Percentiles rank a stretch among this genome's conserved stretches.
These are phyloP conservation scores for Atopsyche davidsoni DNA, from an alignment of 1,140 invertebrate genomes.

Conservation along the genomic window DNA sequence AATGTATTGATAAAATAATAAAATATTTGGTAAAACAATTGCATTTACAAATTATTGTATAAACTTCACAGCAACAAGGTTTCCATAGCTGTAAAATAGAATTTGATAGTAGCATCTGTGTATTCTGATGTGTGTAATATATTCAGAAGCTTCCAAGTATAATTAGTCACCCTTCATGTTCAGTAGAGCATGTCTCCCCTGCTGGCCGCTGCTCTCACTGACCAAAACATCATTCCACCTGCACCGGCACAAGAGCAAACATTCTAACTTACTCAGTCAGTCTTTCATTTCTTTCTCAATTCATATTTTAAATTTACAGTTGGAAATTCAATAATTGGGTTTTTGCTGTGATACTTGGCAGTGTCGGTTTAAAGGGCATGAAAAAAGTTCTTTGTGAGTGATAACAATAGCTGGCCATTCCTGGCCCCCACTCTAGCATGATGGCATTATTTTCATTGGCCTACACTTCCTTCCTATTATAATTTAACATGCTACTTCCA, in stretches of 20 bases:
- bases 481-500: slow-evolving; percentile 17
- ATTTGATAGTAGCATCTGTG: slow-evolving; percentile 14
- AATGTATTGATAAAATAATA: too few species aligned
- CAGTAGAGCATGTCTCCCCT: slow-evolving; percentile 49
- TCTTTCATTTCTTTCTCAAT: too few species aligned
- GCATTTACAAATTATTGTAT: slow-evolving; percentile 8
- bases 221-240: slow-evolving; percentile 28
- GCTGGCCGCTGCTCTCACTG: slow-evolving; percentile 28
- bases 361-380: too few species aligned
- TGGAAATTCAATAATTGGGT: too few species aligned
- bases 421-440: slow-evolving; percentile 18
- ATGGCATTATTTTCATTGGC: slow-evolving; percentile 21
- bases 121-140: slow-evolving; percentile 33
- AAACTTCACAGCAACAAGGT: slow-evolving; percentile 3
- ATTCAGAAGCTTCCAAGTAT: slow-evolving; percentile 46
- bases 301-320: too few species aligned
- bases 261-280: too few species aligned
- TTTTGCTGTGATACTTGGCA: too few species aligned
- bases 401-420: slow-evolving; percentile 15
- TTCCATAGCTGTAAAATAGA: slow-evolving; percentile 5
- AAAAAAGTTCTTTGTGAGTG: too few species aligned
- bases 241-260: slow-evolving; percentile 17
- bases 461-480: slow-evolving; percentile 29
- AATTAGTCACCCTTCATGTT: slow-evolving; percentile 50
- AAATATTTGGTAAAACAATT: too few species aligned